Evolutionary conservation across 2,888 invertebrate genomes (phyloP).

Genomic region (Pheosia gnoma): DNA sequence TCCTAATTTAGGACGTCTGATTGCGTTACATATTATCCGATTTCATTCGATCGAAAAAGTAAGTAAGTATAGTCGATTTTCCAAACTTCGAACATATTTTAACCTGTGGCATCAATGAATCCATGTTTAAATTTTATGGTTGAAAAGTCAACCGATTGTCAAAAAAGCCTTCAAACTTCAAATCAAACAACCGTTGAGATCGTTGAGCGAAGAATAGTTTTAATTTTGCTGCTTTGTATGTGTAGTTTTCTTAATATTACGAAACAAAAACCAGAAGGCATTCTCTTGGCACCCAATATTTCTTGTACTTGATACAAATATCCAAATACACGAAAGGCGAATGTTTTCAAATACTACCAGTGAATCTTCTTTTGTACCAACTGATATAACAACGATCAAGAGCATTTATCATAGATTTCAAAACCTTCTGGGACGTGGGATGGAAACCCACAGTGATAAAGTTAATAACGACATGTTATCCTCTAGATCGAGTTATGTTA

Average conservation of each 20-base stretch:
- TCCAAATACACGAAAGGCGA: conserved; percentile 36
- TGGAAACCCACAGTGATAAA: conserved; percentile 20
- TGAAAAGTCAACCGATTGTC: neutral
- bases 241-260: neutral
- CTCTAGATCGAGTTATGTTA: conserved; percentile 49
- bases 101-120: conserved; percentile 19
- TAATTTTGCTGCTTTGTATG: conserved; percentile 27
- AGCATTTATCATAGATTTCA: conserved; percentile 59
- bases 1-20: too few relatives aligned
- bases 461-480: conserved; percentile 57
- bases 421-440: conserved; percentile 53
- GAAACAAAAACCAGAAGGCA: neutral
- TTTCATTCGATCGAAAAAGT: too few relatives aligned
- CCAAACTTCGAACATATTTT: neutral
- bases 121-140: neutral
- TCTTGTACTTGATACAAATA: neutral
- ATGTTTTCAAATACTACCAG: conserved; percentile 65
- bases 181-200: conserved; percentile 44
- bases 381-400: conserved; percentile 50
- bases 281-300: conserved; percentile 16
- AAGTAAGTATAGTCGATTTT: conserved; percentile 6
- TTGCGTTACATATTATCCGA: too few relatives aligned
- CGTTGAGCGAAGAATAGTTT: conserved; percentile 39
- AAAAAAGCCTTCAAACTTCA: conserved; percentile 32
- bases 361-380: conserved; percentile 45